Evolutionary conservation across 2,888 invertebrate genomes (phyloP), one percentile per base, ranked within the genome.

Genomic region (Hesperia comma): DNA sequence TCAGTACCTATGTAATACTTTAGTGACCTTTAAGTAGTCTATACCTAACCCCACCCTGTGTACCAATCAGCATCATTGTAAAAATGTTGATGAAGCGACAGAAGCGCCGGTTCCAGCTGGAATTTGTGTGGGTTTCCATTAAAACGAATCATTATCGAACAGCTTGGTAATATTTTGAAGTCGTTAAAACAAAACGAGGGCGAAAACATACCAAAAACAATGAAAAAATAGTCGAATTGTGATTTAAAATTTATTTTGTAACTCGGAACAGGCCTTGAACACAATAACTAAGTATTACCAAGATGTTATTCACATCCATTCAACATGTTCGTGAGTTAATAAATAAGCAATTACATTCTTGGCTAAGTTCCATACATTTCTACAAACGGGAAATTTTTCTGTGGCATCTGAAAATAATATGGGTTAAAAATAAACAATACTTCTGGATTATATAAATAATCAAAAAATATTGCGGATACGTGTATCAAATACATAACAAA

Each of bases 281-380:
- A 12, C n/a, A 41, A 41, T 41, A n/a, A 41, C 41, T n/a, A n/a
- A 41, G 41, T n/a, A 5, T n/a, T 41, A 41, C 41, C n/a, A 4
- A 41, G 2, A n/a, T 41, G 12, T 41, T n/a, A n/a, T n/a, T 5
- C 41, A n/a, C 5, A 7, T 15, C 15, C 43, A 17, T 15, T 41
- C 12, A 14, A 43, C 40, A 14, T 41, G 2, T 14, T 43, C 15
- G 17, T 7, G 7, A 17, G 6, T 49, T 12, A 17, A 43, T 49
- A 49, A 49, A 49, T 51, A 51, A 51, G 51, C 21, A 51, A 6
- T 51, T 51, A 51, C 51, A 51, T 51, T 21, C 51, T 51, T 51
- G 51, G 51, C 21, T 14, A 26, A 51, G 51, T 26, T 51, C 51
- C 51, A 51, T 51, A 26, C 14, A 51, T 51, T 51, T 51, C 26